These are phyloP conservation scores for Rhipidura dahli DNA, from an alignment of 2,113 vertebrate species.

Conservation along the genomic window DNA sequence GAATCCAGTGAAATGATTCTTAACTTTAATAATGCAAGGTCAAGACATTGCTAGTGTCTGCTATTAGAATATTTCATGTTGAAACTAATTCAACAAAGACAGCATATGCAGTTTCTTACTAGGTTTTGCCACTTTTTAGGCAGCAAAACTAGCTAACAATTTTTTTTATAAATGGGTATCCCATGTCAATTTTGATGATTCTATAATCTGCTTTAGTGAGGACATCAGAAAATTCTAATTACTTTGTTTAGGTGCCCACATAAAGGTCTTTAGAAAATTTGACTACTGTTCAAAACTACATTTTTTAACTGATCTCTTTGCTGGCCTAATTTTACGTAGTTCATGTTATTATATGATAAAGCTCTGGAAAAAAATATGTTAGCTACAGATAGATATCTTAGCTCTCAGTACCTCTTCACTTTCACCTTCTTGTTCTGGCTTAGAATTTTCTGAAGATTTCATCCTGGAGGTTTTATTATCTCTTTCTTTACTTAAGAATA, in stretches of 20 bases:
- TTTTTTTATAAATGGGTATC: neutral
- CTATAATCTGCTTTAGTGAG: neutral
- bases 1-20: neutral
- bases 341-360: neutral
- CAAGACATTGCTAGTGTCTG: neutral
- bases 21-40: neutral
- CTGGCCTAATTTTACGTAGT: neutral
- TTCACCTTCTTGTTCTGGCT: neutral
- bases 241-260: neutral
- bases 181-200: neutral
- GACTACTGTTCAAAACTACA: neutral
- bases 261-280: neutral
- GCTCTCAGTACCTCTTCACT: neutral
- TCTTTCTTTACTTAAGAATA: neutral
- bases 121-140: neutral
- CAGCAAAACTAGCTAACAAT: neutral
- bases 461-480: neutral
- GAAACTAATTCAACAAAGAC: neutral
- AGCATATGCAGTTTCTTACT: neutral
- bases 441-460: neutral
- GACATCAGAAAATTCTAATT: neutral
- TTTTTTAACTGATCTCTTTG: neutral
- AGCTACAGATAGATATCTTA: neutral
- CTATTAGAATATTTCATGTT: neutral
- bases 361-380: neutral